Conservation (phyloP, 2,113 vertebrate genomes). For the Crypturellus undulatus region DNA sequence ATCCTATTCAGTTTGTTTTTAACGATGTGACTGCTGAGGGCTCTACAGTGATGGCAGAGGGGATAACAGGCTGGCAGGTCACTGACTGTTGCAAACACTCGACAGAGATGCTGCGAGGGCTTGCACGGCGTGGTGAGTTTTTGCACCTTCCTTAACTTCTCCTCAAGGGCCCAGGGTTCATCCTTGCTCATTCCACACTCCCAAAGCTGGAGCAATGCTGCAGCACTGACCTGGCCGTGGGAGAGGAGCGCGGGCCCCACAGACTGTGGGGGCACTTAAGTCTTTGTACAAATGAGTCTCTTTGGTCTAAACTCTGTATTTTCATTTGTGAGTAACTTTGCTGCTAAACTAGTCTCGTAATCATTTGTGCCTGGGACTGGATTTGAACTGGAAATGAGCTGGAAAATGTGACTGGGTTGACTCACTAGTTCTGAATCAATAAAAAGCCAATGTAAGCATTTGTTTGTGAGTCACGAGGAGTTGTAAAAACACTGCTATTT, state of each 20-base stretch:
- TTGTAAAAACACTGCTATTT: neutral
- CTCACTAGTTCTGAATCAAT: neutral
- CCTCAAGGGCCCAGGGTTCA: neutral
- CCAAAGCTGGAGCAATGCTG: neutral
- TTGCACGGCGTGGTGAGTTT: neutral
- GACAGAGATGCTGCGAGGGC: neutral
- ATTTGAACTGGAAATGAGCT: neutral
- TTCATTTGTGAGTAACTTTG: neutral
- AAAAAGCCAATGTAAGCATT: neutral
- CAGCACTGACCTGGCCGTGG: neutral
- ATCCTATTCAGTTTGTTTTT: neutral
- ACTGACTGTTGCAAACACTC: fast-evolving
- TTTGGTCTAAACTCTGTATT: neutral
- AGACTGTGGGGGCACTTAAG: neutral
- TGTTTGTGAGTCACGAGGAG: neutral
- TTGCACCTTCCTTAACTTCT: neutral
- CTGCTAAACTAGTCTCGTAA: neutral
- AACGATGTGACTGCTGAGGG: neutral
- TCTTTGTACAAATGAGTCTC: neutral
- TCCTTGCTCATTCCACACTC: fast-evolving
- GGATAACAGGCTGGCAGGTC: neutral
- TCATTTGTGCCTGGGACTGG: neutral
- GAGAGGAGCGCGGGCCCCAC: neutral
- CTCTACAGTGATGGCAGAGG: neutral
- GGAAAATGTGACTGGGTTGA: neutral